phyloP scores from a whole-genome alignment of 2,888 invertebrate genomes.

The Cryptocephalus primarius region DNA sequence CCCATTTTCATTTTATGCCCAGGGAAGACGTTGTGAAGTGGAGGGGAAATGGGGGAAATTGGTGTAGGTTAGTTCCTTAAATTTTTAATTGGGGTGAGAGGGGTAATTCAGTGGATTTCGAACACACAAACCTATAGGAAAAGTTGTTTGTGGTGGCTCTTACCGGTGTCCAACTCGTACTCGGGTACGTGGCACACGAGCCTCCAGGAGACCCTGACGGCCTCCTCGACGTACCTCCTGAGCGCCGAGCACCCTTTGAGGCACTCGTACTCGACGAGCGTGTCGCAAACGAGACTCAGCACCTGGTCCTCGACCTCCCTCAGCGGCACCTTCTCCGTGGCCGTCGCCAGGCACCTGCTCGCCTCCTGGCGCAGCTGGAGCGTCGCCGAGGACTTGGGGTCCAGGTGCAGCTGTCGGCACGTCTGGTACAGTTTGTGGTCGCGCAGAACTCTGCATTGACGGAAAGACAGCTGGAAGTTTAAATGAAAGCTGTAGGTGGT shows the following conservation, averaged over 20 bases:
- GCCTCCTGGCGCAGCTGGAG: conserved; percentile 49
- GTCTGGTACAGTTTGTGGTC: conserved; percentile 64
- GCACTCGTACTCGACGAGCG: conserved; percentile 88
- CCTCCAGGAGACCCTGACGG: conserved; percentile 81
- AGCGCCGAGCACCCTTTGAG: conserved; percentile 68
- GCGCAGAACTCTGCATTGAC: conserved; percentile 58
- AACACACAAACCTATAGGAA: too few relatives aligned
- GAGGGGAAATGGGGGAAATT: too few relatives aligned
- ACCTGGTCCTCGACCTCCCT: conserved; percentile 58
- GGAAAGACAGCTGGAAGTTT: conserved; percentile 55
- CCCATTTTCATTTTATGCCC: too few relatives aligned
- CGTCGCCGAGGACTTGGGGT: conserved; percentile 31
- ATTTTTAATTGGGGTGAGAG: too few relatives aligned
- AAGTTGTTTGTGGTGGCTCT: too few relatives aligned
- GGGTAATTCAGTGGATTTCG: too few relatives aligned
- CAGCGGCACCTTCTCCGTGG: conserved; percentile 52
- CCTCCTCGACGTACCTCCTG: conserved; percentile 67
- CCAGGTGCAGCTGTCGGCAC: conserved; percentile 39
- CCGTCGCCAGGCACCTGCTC: conserved; percentile 49
- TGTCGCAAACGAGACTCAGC: conserved; percentile 56
- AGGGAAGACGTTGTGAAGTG: too few relatives aligned
- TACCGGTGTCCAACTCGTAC: conserved; percentile 48
- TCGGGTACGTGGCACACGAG: conserved; percentile 64
- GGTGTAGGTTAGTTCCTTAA: too few relatives aligned
- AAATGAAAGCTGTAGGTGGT: background rate